Base-by-base conservation (phyloP, 2,888 invertebrate species). In the Cephonodes hylas region DNA sequence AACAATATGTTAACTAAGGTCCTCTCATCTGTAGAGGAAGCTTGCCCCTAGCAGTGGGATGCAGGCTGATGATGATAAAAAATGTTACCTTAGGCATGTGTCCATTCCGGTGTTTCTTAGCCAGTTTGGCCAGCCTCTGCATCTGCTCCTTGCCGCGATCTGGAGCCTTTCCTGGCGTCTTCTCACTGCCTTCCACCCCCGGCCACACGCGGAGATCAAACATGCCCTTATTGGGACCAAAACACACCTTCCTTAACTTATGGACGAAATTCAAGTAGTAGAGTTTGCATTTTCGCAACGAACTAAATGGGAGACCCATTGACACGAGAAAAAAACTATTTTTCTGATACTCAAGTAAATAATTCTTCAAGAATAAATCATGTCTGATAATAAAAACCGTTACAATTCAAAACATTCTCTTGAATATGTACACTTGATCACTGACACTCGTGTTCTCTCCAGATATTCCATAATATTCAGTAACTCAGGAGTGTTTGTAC, bases 181-280 rank as follows among this genome's bases (percentile, higher is more conserved):
- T 94, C 68, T 91, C 92, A 68, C 93, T 94, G 3, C 97, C 97
- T 86, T 98, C 98, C 8, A 97, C 96, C 57, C 96, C 96, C 0
- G 97, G 96, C 98, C 98, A 98, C 25, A 99, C 97, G 66, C 96
- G 95, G 42, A 99, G 91, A 85, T 99, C 99, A 81, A 97, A 94
- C 94, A 97, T 96, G 5, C 97, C 96, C 94, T 94, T 84, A 72
- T 72, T 74, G 15, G 62, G 65, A 59, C 76, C 71, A 69, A 77
- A 77, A 74, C 69, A 72, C 15, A 79, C 65, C 66, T 70, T 74
- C 67, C 79, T 85, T 20, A 88, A 59, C 38, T 71, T 69, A 56
- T 66, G 60, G 56, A 79, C 65, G 2, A 88, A 22, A 5, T 71
- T 72, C 22, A 75, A 1, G 63, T 79, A 81, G 62, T 71, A 81